Conservation (phyloP, 2,888 invertebrate species). For the Mylabris sibirica region DNA sequence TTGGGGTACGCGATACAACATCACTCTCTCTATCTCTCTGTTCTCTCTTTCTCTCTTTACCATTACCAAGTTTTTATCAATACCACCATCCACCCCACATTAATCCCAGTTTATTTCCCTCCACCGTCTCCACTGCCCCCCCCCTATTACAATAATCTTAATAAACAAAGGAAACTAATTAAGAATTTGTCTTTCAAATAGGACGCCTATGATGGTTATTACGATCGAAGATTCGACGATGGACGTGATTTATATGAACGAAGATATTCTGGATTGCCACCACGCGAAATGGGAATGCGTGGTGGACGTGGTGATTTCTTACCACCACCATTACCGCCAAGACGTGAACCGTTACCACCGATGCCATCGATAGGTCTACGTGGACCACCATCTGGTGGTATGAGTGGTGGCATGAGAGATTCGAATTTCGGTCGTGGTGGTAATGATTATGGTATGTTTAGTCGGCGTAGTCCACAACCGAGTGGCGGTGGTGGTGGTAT, state of each 20-base stretch:
- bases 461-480: constrained; percentile 82
- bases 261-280: constrained; percentile 72
- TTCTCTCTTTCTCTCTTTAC: not conserved
- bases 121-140: not conserved
- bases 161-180: not conserved
- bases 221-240: constrained; percentile 82
- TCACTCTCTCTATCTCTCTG: constrained; percentile 9
- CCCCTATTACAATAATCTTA: not conserved
- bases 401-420: constrained; percentile 72
- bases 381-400: constrained; percentile 69
- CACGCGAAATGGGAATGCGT: constrained; percentile 58
- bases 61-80: not conserved
- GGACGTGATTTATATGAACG: constrained; percentile 83
- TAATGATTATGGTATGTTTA: constrained; percentile 81
- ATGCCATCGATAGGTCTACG: constrained; percentile 67
- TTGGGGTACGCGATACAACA: constrained; percentile 73
- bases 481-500: constrained; percentile 49
- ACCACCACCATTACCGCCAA: constrained; percentile 74
- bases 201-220: constrained; percentile 82
- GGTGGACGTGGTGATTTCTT: constrained; percentile 71
- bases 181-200: constrained; percentile 44
- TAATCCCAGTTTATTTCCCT: not conserved
- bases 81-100: not conserved
- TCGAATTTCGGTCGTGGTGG: constrained; percentile 67
- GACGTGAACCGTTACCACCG: constrained; percentile 79